Evolutionary conservation across 2,113 vertebrate species (phyloP), one percentile per base, ranked within the genome.

Genomic region (Azemiops feae): DNA sequence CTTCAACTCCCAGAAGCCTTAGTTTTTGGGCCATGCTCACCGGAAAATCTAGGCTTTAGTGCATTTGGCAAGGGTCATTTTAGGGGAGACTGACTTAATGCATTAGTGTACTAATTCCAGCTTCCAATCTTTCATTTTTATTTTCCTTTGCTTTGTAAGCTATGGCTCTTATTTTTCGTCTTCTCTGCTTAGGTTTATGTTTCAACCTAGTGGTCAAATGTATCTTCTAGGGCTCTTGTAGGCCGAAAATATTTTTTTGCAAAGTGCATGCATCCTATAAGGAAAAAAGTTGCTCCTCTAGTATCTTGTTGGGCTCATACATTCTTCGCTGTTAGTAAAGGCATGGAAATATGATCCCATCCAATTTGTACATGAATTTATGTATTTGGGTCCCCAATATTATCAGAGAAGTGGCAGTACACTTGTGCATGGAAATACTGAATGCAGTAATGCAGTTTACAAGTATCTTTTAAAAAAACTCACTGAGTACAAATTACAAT

Each of bases 91-190:
- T 64, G 60, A 30, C 10, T 64, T 64, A 64, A 64, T 30, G 10
- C 11, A 64, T 27, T 98, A 98, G 96, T 57, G 55, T 57, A 57
- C 22, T 64, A 64, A 64, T 64, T 30, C 3, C 60, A 64, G 27
- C 60, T 64, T 64, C 27, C 60, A 64, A 30, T n/a, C 27, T 30
- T 64, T 12, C 27, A 64, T 64, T 64, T 30, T 60, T 30, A 8
- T 60, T 60, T 60, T 30, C 9, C 25, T 60, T 64, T 64, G 27
- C 27, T 64, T 30, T 64, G 60, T 64, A 64, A 30, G 27, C 10
- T 64, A 30, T 64, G 27, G 10, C 10, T 64, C 60, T 64, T 64
- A 27, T 30, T 64, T 64, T 30, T 64, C 27, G 30, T 60, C 58
- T 64, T 60, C 25, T 60, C 58, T 60, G 25, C 3, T 30, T 30